Evolutionary conservation across 2,888 invertebrate genomes (phyloP).

Genomic region (Iselma pallidipennis): DNA sequence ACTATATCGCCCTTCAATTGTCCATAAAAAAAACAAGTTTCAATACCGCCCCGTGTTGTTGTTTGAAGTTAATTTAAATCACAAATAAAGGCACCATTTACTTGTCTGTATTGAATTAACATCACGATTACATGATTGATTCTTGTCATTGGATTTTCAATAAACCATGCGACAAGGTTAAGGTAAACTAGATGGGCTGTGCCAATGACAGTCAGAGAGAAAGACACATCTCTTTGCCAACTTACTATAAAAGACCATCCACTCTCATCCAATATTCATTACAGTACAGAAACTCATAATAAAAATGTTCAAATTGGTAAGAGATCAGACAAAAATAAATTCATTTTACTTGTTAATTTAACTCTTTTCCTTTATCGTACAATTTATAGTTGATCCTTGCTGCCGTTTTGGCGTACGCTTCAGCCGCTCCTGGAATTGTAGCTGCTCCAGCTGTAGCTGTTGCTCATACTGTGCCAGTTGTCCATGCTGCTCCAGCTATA

Average conservation of each 20-base stretch:
- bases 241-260: conserved; percentile 9
- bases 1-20: not conserved
- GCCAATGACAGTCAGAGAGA: not conserved
- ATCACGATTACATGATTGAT: not conserved
- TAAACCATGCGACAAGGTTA: conserved; percentile 11
- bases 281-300: not conserved
- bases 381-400: conserved; percentile 57
- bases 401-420: conserved; percentile 58
- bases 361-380: not conserved
- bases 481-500: conserved; percentile 35
- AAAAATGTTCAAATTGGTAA: conserved; percentile 21
- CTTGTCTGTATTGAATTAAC: not conserved
- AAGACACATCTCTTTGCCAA: no score
- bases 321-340: not conserved
- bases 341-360: not conserved
- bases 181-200: conserved; percentile 10
- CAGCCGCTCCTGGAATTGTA: conserved; percentile 37
- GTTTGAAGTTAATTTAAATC: not conserved
- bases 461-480: conserved; percentile 39
- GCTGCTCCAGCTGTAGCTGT: conserved; percentile 31
- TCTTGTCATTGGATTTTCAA: not conserved
- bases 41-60: not conserved
- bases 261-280: not conserved
- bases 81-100: not conserved
- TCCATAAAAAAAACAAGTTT: no score